Percentiles rank a stretch among this genome's conserved stretches.
These are phyloP conservation scores for Venusia cambrica DNA, from an alignment of 2,888 invertebrate genomes.

Conservation along the genomic window DNA sequence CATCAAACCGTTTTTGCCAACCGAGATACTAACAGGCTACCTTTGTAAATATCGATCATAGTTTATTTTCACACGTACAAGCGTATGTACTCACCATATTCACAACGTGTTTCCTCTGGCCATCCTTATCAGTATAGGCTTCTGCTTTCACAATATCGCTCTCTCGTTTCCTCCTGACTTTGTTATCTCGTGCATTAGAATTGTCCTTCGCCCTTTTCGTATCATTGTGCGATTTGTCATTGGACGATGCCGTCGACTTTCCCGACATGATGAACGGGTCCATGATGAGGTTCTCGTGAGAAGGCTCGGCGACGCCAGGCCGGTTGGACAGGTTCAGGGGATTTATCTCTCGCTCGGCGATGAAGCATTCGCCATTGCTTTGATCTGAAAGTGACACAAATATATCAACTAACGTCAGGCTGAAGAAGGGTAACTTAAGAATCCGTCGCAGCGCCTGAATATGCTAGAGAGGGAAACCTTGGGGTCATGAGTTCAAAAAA, in stretches of 20 bases:
- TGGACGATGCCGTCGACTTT: constrained; percentile 60
- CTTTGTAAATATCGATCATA: too few relatives aligned
- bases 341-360: constrained; percentile 83
- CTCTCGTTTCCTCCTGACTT: constrained; percentile 82
- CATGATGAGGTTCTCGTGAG: constrained; percentile 74
- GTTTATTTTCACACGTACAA: too few relatives aligned
- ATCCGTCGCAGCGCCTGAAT: too few relatives aligned
- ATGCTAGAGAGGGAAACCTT: too few relatives aligned
- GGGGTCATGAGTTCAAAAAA: too few relatives aligned
- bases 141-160: constrained; percentile 87
- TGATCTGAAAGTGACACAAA: constrained; percentile 72
- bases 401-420: background rate
- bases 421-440: too few relatives aligned
- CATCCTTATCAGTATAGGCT: constrained; percentile 84
- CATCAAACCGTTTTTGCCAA: too few relatives aligned
- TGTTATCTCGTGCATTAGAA: constrained; percentile 56
- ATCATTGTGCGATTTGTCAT: constrained; percentile 55
- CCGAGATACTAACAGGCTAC: too few relatives aligned
- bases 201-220: constrained; percentile 50
- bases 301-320: constrained; percentile 65
- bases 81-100: constrained; percentile 85
- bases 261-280: constrained; percentile 59
- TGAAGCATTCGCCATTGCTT: constrained; percentile 84
- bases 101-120: constrained; percentile 86
- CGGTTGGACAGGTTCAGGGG: constrained; percentile 81